Evolutionary conservation across 2,113 vertebrate genomes (phyloP).

Genomic region (Choloepus hoffmanni): DNA sequence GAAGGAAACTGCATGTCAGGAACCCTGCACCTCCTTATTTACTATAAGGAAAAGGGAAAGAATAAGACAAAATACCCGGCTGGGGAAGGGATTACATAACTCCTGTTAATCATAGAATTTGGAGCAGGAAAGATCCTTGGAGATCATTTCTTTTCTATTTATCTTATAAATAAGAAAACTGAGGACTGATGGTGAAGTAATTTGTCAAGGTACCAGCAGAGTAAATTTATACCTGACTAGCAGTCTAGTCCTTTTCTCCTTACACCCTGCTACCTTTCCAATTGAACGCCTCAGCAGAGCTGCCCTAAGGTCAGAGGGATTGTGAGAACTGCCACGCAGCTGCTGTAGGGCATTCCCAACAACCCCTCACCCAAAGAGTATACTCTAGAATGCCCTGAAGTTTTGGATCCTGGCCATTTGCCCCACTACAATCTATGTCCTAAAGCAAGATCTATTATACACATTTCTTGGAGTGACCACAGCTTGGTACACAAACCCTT

Average conservation of each 20-base stretch:
- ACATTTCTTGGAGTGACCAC: neutral
- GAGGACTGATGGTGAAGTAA: neutral
- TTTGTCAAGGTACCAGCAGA: neutral
- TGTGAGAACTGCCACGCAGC: neutral
- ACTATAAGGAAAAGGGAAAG: neutral
- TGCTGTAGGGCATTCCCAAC: neutral
- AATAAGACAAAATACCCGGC: neutral
- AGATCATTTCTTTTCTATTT: neutral
- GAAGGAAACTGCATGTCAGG: neutral
- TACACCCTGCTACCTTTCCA: neutral
- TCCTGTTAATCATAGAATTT: neutral
- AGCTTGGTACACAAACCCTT: neutral
- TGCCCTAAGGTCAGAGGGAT: neutral
- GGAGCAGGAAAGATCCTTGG: neutral
- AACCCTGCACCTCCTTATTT: neutral
- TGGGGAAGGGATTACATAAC: neutral
- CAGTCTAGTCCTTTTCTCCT: neutral
- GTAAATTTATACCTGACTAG: neutral
- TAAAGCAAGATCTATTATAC: neutral
- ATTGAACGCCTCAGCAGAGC: neutral
- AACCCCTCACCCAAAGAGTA: neutral
- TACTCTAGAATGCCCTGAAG: neutral
- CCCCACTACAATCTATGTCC: neutral
- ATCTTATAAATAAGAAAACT: neutral
- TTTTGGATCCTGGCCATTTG: neutral